phyloP scores from a whole-genome alignment of 1,140 invertebrate species.

The Maconellicoccus hirsutus region DNA sequence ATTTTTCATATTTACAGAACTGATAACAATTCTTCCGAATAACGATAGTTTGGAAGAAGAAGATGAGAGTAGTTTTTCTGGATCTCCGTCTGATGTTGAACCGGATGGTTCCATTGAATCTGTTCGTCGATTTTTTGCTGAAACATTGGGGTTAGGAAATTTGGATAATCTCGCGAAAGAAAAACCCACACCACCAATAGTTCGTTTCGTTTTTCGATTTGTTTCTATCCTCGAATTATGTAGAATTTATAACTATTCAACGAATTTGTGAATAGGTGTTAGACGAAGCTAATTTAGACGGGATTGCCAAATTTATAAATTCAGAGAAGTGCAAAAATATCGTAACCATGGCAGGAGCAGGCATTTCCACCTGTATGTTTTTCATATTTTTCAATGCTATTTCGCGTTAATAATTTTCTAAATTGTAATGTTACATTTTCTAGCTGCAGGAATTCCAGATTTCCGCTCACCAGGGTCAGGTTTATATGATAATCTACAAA shows the following conservation, averaged over 20 bases:
- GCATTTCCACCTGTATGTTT: conserved; percentile 82
- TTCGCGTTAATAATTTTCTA: background rate
- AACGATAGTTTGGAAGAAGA: conserved; percentile 8
- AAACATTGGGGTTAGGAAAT: background rate
- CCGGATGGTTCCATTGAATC: background rate
- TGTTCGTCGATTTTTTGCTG: background rate
- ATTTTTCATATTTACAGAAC: background rate
- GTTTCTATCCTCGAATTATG: too few species aligned
- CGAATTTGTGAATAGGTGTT: conserved; percentile 1
- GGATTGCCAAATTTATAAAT: conserved; percentile 48
- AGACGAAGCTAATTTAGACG: conserved; percentile 1
- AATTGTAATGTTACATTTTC: conserved; percentile 33
- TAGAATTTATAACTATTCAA: too few species aligned
- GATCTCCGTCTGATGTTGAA: conserved; percentile 3
- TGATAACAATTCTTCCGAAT: background rate
- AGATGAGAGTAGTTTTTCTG: conserved; percentile 11
- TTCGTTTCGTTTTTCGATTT: too few species aligned
- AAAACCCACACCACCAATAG: background rate
- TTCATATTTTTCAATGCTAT: too few species aligned
- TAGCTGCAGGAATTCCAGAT: conserved; percentile 90
- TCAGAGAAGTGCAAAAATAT: conserved; percentile 69
- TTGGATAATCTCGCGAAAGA: background rate
- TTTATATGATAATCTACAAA: conserved; percentile 81
- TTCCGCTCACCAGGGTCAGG: conserved; percentile 83
- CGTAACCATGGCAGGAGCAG: conserved; percentile 85